Evolutionary conservation across 2,113 vertebrate genomes (phyloP).

Genomic region (Sclerurus mexicanus): DNA sequence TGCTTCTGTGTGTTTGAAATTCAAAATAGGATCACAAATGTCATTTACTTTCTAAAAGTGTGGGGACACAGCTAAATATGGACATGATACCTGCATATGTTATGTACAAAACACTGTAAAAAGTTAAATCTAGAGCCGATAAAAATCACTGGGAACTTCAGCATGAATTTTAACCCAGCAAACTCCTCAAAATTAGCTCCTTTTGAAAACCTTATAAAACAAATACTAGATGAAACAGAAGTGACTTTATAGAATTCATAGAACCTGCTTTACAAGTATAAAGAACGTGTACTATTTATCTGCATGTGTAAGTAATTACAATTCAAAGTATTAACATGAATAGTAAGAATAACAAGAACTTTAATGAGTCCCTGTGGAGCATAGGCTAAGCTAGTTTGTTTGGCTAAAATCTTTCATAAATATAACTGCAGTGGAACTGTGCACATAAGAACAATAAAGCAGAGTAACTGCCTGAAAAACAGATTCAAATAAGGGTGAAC

Average conservation of each 20-base stretch:
- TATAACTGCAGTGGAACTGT: neutral
- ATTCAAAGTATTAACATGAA: constrained; percentile 46
- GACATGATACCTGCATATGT: rapidly evolving
- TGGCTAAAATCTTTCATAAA: constrained; percentile 30
- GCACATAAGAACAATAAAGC: constrained; percentile 42
- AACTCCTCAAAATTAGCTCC: neutral
- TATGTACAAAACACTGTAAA: neutral
- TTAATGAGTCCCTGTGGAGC: neutral
- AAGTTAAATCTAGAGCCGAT: neutral
- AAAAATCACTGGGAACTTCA: neutral
- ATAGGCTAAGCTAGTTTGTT: constrained; percentile 11
- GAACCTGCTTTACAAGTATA: constrained; percentile 9
- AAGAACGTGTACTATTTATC: neutral
- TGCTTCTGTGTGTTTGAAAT: neutral
- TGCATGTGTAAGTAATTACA: constrained; percentile 49
- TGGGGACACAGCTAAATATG: neutral
- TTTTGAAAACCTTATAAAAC: constrained; percentile 1
- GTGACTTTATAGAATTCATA: neutral
- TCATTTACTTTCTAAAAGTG: neutral
- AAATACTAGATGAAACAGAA: constrained; percentile 1
- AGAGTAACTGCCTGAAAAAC: neutral
- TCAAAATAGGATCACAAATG: neutral
- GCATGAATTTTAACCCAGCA: neutral
- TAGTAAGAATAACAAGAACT: constrained; percentile 40
- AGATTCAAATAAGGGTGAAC: neutral